A percentile compares a stretch with the other conserved stretches of the same genome.
phyloP scores from a whole-genome alignment of 2,888 invertebrate species.

The Noctua janthe region DNA sequence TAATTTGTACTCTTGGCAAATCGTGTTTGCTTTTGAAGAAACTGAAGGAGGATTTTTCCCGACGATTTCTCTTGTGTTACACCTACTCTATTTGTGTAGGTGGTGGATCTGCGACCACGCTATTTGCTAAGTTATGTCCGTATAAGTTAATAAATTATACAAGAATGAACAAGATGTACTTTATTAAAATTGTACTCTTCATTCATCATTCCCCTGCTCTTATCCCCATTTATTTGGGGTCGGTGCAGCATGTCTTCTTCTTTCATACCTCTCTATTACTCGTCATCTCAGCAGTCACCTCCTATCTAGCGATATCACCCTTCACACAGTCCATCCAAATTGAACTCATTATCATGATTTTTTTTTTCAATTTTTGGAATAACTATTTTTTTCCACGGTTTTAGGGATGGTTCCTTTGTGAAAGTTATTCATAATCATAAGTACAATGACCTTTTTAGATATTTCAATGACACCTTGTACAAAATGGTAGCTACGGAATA shows the following conservation, averaged over 20 bases:
- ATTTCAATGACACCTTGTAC: too few relatives aligned
- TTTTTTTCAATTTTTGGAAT: too few relatives aligned
- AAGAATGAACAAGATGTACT: background rate
- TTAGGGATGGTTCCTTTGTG: too few relatives aligned
- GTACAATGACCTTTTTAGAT: background rate
- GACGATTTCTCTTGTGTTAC: background rate
- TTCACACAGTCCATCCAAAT: background rate
- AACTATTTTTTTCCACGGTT: too few relatives aligned
- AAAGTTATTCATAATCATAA: background rate
- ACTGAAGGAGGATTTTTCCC: background rate
- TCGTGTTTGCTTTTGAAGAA: slow-evolving; percentile 28
- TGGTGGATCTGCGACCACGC: background rate
- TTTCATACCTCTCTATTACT: background rate
- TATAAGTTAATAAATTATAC: background rate
- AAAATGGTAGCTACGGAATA: too few relatives aligned
- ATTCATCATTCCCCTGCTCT: background rate
- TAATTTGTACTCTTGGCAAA: slow-evolving; percentile 32
- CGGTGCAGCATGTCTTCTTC: background rate
- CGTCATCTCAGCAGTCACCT: background rate
- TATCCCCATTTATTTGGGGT: background rate
- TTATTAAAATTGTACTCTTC: background rate
- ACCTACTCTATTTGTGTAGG: background rate
- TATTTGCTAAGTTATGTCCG: background rate
- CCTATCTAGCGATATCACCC: background rate
- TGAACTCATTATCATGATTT: background rate